Evolutionary conservation across 2,888 invertebrate genomes (phyloP), one percentile per base, ranked within the genome.

Genomic region (Apomyelois bistriatella): DNA sequence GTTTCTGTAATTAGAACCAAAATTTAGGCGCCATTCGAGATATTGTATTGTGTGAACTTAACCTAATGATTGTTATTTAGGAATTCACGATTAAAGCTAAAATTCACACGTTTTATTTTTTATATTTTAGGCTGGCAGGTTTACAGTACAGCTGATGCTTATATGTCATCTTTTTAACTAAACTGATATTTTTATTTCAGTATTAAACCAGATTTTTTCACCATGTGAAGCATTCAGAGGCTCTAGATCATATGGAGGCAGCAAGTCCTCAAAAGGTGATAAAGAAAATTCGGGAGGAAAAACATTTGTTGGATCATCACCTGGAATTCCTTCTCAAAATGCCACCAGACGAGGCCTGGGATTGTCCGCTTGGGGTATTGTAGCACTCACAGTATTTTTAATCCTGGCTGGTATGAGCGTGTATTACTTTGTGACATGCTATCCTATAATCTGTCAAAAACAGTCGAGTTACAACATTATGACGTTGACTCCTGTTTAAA

Each of bases 391-490:
- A 53, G 70, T 93, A 9, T 79, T 84, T 1, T 57, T 91, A n/a
- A 90, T 92, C 38, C 65, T 92, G 15, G 76, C 88, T 4, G 86
- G 88, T 58, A 82, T 91, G 72, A 91, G 91, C 0, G 84, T 92
- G 38, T 94, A 94, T 66, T 94, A 94, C 65, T 91, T 92, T 57
- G 90, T 93, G 30, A 90, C 94, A 62, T 94, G 94, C 64, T 94
- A 94, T 73, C 94, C 94, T 28, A 86, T 92, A 47, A 70, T 94
- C 46, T 94, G 93, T 61, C 88, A 90, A 58, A 90, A 91, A 59
- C 82, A 90, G 54, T 81, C 88, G 50, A 92, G 91, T 58, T 92
- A 92, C 76, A 90, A 92, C 59, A 89, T 91, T 68, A 92, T 92
- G 71, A 89, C 90, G 54, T 16, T 52, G 43, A 52, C 52, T 12